These are phyloP conservation scores for Sandelia bainsii DNA, from an alignment of 2,797 vertebrate genomes.

Conservation along the genomic window DNA sequence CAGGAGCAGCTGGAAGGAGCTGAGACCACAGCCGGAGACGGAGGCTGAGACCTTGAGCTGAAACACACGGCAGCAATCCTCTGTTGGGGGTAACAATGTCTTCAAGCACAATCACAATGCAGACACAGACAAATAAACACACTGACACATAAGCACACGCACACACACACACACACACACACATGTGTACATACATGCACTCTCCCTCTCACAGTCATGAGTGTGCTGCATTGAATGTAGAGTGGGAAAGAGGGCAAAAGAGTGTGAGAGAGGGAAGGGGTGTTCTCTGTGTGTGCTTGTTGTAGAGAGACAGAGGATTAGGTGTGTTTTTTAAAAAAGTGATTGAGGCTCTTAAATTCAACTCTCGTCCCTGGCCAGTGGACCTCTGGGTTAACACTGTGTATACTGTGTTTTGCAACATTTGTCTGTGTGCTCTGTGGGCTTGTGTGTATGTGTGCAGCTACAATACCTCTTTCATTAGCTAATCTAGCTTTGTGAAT, in stretches of 20 bases:
- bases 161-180: constrained; percentile 15
- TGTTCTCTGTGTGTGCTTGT: constrained; percentile 63
- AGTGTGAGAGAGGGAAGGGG: constrained; percentile 73
- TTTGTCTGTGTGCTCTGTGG: constrained; percentile 46
- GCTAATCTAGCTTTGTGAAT: constrained; percentile 47
- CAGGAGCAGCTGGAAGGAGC: constrained; percentile 87
- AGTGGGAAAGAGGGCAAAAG: constrained; percentile 74
- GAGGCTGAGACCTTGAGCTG: constrained; percentile 87
- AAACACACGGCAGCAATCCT: constrained; percentile 80
- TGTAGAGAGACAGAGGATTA: constrained; percentile 73
- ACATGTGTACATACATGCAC: constrained; percentile 42
- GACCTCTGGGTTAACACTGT: constrained; percentile 61
- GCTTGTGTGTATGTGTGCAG: constrained; percentile 14
- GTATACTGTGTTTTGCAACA: constrained; percentile 54
- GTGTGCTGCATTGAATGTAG: constrained; percentile 64
- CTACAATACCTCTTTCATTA: constrained; percentile 24
- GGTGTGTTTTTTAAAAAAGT: constrained; percentile 78
- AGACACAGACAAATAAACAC: constrained; percentile 80
- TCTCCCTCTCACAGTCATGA: constrained; percentile 36
- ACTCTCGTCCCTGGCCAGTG: constrained; percentile 59
- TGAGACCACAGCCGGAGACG: constrained; percentile 84
- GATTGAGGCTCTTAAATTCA: constrained; percentile 80
- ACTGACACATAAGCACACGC: constrained; percentile 32
- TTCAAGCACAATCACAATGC: constrained; percentile 75
- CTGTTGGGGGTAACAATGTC: constrained; percentile 80